Base-by-base conservation (phyloP, 2,888 invertebrate genomes). In the Pheosia gnoma region DNA sequence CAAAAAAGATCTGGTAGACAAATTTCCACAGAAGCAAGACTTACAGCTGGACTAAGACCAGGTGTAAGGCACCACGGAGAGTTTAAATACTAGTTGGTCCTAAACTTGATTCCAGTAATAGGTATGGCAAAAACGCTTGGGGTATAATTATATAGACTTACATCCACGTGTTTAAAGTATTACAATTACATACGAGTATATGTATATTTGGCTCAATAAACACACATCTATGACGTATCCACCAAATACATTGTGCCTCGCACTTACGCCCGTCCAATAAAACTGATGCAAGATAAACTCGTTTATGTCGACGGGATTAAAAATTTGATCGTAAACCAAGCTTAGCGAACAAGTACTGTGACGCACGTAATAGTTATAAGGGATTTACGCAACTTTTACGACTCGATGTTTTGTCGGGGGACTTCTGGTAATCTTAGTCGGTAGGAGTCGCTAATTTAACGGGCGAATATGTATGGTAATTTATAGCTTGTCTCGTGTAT, bases 251-350 rank as follows among this genome's bases (percentile, higher is more conserved):
- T 72, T 74, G 78, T 77, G 43, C 25, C 45, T 25, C 9, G 36
- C 45, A 36, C 57, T 57, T 45, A 55, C 55, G 60, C 67, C 63
- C 59, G 67, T 62, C 76, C 74, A 80, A 83, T 84, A 85, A 87
- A 81, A 85, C 77, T 69, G 80, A 82, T 82, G 78, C 73, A 72
- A 82, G 81, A 81, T 84, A 82, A 85, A 83, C 83, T 81, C 70
- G 76, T 83, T 83, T 80, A 83, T 81, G 83, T 82, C 79, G 76
- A 71, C 79, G 59, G 84, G 86, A 87, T 87, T 87, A 87, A 87
- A 87, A 87, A 86, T 81, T 82, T 74, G 75, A 65, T 82, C 86
- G 78, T 87, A 85, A 87, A 85, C 58, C 63, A 57, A 70, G 73
- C 71, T 80, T 78, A 75, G 76, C 63, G 68, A 62, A 66, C 63